Base-by-base conservation (phyloP, 2,113 vertebrate species). In the Sclerurus mexicanus region DNA sequence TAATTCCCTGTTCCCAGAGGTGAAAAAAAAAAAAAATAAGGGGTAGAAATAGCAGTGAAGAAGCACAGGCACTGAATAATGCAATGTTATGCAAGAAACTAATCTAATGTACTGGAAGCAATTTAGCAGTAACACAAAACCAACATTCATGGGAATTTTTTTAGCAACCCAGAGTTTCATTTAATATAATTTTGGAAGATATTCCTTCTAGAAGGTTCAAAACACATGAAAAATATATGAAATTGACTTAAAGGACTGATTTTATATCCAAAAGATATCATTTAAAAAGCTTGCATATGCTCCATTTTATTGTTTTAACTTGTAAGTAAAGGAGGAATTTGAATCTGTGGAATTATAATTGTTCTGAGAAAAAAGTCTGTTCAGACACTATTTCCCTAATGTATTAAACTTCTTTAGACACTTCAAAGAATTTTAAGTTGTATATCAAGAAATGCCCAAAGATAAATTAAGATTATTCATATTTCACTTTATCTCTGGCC, bases 281-380 rank as follows among this genome's bases (percentile, higher is more conserved):
- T 89, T 96, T 73, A 55, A 96, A 97, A 97, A 96, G 63, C 44
- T 96, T 94, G 93, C 74, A 94, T 82, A 84, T 97, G 91, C 53
- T 97, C n/a, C 46, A 55, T 85, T 96, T 96, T 93, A 96, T 96
- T 95, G 73, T 96, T 98, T 93, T 94, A 73, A 94, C 90, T 97
- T 95, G 84, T 76, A 94, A 76, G 95, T 23, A 93, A 74, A 35
- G 33, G 4, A 74, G 42, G 33, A 87, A 96, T 92, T 91, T 95
- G 80, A 97, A 91, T 72, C 60, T 93, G 86, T 67, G 71, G 86
- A 97, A 95, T 96, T 93, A 78, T 64, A 97, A 95, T 69, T 96
- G 56, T 67, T 88, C 58, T 81, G 87, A 20, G 88, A 94, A 94
- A 94, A 92, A 96, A n/a, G 17, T 25, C 53, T 83, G 27, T 74